Percentiles rank a stretch among this genome's conserved stretches.
These are phyloP conservation scores for Zhengitettix transpicula DNA, from an alignment of 2,888 invertebrate genomes.

Conservation along the genomic window DNA sequence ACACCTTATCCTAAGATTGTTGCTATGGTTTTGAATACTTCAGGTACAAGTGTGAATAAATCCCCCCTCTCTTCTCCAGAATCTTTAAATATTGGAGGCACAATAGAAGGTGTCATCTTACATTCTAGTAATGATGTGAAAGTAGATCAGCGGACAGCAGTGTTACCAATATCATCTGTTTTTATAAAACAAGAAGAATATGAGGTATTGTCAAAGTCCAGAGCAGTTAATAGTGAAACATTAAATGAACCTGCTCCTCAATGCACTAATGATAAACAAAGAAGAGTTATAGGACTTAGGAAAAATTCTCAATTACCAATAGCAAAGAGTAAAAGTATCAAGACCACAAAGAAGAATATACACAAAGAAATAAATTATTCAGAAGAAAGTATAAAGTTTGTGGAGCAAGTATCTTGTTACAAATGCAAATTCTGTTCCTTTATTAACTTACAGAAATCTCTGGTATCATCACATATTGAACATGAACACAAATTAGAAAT, in stretches of 20 bases:
- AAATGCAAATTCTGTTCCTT: conserved; percentile 10
- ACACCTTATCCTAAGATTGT: background rate
- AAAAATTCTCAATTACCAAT: background rate
- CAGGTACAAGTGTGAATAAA: background rate
- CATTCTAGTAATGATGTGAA: background rate
- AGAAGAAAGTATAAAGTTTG: background rate
- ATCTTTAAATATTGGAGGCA: too few relatives aligned
- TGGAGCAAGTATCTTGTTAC: conserved; percentile 8
- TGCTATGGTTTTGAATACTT: background rate
- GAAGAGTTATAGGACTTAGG: background rate
- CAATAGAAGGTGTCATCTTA: too few relatives aligned
- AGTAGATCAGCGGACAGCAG: background rate
- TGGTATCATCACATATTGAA: conserved; percentile 3
- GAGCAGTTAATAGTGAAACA: background rate
- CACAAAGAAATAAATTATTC: background rate
- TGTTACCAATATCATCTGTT: background rate
- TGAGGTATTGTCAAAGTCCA: background rate
- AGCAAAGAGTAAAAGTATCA: background rate
- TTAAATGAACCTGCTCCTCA: too few relatives aligned
- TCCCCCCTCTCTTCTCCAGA: too few relatives aligned
- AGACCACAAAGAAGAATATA: background rate
- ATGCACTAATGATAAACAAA: too few relatives aligned
- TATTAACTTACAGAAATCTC: conserved; percentile 5
- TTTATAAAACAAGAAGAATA: conserved; percentile 1
- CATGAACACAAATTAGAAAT: conserved; percentile 3